Evolutionary conservation across 2,113 vertebrate genomes (phyloP), one percentile per base, ranked within the genome.

Genomic region (Cardinalis cardinalis): DNA sequence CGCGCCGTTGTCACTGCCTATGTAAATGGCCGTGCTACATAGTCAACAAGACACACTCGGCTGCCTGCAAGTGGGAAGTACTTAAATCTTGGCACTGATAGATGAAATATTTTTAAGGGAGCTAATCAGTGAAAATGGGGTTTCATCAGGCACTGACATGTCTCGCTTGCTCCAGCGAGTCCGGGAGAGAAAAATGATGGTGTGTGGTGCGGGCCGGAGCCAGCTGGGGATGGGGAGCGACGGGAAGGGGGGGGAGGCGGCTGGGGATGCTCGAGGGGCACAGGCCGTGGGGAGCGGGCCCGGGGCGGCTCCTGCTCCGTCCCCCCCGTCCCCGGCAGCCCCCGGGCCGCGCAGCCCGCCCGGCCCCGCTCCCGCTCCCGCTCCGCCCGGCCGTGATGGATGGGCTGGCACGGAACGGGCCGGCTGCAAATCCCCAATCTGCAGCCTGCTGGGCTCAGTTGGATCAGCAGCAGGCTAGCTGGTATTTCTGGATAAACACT

Each of bases 81-180:
- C 97, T 96, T 78, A 96, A 94, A 97, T 97, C 97, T 92, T 98
- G 98, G 98, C 98, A 99, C 98, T 99, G 99, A 99, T 97, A 98
- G 97, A 99, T 99, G 98, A 97, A 99, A 98, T 98, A 98, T 99
- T 98, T 98, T 98, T 97, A 97, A 97, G 98, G 98, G 98, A 99
- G 98, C 98, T 99, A 99, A 99, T 98, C 98, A 98, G 98, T 98
- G 98, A 98, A 95, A 98, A 99, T 98, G 97, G 98, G 98, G 97
- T 98, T 98, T 98, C 98, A 98, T 98, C 98, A 98, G 98, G 97
- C 97, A 92, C 98, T 98, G 98, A 98, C 98, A 98, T 94, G 95
- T 95, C 98, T 98, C 97, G 93, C 97, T 95, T 97, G 98, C 98
- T 98, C 97, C 97, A 97, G 97, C 95, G 98, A 98, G 97, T 98